phyloP scores from a whole-genome alignment of 2,797 vertebrate genomes.

The Orestias chungarensis region DNA sequence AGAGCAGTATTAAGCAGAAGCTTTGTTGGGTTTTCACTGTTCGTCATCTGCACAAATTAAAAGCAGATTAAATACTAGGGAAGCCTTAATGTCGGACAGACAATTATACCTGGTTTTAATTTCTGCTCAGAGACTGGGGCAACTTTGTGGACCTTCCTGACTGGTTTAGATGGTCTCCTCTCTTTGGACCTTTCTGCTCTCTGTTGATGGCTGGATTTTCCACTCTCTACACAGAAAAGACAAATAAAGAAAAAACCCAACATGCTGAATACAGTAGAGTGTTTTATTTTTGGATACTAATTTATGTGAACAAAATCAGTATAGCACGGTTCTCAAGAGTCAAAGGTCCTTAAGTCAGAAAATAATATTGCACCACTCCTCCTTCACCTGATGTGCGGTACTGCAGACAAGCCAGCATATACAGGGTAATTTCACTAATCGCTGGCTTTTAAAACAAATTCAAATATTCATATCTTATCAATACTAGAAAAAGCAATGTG shows the following conservation, averaged over 20 bases:
- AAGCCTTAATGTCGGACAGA: constrained; percentile 1
- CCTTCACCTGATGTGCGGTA: no score
- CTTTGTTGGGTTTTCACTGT: background rate
- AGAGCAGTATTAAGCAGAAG: background rate
- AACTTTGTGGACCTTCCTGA: constrained; percentile 89
- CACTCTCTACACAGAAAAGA: constrained; percentile 57
- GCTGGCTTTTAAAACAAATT: no score
- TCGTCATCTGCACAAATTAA: background rate
- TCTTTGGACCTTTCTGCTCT: constrained; percentile 65
- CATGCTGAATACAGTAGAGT: background rate
- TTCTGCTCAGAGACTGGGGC: constrained; percentile 78
- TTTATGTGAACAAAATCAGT: background rate
- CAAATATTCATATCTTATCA: background rate
- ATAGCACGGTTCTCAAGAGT: background rate
- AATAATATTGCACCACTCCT: background rate
- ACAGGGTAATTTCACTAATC: no score
- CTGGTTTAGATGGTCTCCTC: constrained; percentile 76
- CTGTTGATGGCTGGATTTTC: constrained; percentile 52
- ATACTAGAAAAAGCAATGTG: background rate
- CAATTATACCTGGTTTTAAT: constrained; percentile 84
- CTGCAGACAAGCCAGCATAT: no score
- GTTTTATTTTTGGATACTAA: background rate
- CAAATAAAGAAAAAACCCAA: constrained; percentile 7
- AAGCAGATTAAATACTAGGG: background rate
- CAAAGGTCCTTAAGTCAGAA: background rate